phyloP scores from a whole-genome alignment of 2,113 vertebrate genomes.

The Oreochromis aureus region DNA sequence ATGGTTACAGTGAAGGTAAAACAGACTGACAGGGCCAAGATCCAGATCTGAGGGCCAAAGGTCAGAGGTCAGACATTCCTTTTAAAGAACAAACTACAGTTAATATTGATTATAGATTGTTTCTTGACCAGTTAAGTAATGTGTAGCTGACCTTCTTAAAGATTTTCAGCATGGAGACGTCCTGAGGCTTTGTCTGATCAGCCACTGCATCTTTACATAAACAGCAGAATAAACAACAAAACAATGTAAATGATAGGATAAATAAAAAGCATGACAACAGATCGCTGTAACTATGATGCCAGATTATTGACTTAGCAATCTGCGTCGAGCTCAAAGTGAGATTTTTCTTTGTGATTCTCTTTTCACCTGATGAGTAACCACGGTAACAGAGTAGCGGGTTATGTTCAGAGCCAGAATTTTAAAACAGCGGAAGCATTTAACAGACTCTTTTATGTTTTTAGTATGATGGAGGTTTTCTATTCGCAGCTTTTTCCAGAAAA shows the following conservation, averaged over 20 bases:
- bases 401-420: neutral
- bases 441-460: neutral
- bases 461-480: neutral
- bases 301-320: neutral
- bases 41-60: conserved; percentile 76
- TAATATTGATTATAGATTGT: neutral
- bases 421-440: neutral
- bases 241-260: neutral
- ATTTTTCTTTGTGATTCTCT: neutral
- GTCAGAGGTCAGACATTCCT: neutral
- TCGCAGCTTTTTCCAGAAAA: neutral
- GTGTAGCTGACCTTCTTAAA: conserved; percentile 51
- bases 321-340: neutral
- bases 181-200: neutral
- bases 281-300: neutral
- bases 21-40: conserved; percentile 82
- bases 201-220: neutral
- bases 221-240: neutral
- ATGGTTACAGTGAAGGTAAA: conserved; percentile 88
- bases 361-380: neutral
- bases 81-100: neutral
- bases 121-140: neutral
- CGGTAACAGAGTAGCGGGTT: neutral
- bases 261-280: neutral
- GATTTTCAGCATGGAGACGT: conserved; percentile 32